phyloP scores from a whole-genome alignment of 2,113 vertebrate species.

The Oncorhynchus nerka region DNA sequence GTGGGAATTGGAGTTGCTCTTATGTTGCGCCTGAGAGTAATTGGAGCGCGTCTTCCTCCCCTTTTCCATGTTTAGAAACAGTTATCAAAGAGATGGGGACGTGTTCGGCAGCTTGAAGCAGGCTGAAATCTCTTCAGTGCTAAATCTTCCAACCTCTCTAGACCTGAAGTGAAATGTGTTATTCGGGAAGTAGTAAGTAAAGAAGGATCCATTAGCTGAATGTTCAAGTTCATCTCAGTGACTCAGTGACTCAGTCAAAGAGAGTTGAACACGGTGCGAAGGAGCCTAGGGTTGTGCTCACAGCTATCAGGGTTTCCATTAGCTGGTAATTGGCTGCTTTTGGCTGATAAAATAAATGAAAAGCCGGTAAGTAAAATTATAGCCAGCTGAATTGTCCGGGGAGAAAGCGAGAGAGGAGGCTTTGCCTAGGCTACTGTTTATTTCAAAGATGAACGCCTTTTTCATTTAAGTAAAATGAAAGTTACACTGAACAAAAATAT shows the following conservation, averaged over 20 bases:
- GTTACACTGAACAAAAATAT: too few relatives aligned
- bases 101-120: constrained; percentile 24
- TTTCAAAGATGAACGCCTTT: too few relatives aligned
- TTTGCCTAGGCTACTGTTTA: too few relatives aligned
- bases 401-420: too few relatives aligned
- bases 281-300: not conserved
- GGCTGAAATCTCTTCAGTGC: constrained; percentile 8
- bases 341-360: too few relatives aligned
- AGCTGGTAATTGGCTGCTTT: too few relatives aligned
- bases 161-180: constrained; percentile 22
- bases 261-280: not conserved
- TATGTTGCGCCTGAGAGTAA: constrained; percentile 47
- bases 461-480: too few relatives aligned
- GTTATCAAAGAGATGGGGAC: constrained; percentile 34
- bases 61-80: constrained; percentile 43
- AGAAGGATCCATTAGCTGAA: constrained; percentile 28
- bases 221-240: constrained; percentile 5
- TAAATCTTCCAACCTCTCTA: constrained; percentile 26
- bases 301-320: not conserved
- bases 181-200: not conserved
- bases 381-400: too few relatives aligned
- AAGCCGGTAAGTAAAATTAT: too few relatives aligned
- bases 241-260: not conserved
- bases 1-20: constrained; percentile 38
- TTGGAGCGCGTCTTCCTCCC: constrained; percentile 39